phyloP scores from a whole-genome alignment of 2,888 invertebrate genomes.

The Ophioninae sp. region DNA sequence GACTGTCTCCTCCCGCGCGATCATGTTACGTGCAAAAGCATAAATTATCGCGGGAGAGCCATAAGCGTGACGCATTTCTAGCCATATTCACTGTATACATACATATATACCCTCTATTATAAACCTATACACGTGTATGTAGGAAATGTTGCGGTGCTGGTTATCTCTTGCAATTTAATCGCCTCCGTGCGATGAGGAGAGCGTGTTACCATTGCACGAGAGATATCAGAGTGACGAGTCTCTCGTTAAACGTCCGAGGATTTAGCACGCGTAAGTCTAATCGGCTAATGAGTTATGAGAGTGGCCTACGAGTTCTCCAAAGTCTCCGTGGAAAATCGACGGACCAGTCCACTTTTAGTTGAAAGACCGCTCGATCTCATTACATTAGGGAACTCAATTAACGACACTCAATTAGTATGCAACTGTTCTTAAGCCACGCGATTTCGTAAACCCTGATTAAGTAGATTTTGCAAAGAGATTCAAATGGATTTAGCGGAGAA shows the following conservation, averaged over 20 bases:
- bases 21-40: constrained; percentile 38
- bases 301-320: not conserved
- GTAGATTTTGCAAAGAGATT: too few species aligned
- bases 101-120: not conserved
- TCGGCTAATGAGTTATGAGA: constrained; percentile 49
- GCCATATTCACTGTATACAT: constrained; percentile 5
- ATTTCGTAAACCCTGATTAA: not conserved
- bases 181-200: constrained; percentile 2
- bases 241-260: constrained; percentile 54
- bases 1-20: constrained; percentile 38
- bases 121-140: constrained; percentile 5
- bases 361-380: constrained; percentile 1
- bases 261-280: constrained; percentile 30
- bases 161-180: constrained; percentile 50
- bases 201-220: constrained; percentile 32
- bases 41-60: constrained; percentile 51
- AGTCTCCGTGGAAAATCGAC: not conserved
- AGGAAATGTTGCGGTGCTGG: constrained; percentile 30
- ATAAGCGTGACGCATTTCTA: constrained; percentile 34
- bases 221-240: constrained; percentile 55
- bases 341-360: not conserved
- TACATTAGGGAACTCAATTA: constrained; percentile 6
- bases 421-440: not conserved
- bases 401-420: constrained; percentile 32
- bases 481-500: too few species aligned